phyloP scores from a whole-genome alignment of 2,888 invertebrate species.

The Cheilosia pagana region DNA sequence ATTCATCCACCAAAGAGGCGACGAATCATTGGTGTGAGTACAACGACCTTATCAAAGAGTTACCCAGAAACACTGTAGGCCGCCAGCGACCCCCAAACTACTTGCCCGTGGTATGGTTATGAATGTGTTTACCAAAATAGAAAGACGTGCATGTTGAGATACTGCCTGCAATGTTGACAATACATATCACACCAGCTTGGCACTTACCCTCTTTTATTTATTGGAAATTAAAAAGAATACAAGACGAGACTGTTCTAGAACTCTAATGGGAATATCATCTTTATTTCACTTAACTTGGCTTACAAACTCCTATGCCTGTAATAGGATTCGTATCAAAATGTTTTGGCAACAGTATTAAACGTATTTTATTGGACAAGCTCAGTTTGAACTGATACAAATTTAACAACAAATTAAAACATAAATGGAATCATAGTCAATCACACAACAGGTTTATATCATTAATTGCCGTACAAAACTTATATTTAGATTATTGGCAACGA shows the following conservation, averaged over 20 bases:
- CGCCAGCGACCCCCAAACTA: too few relatives aligned
- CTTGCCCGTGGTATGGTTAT: too few relatives aligned
- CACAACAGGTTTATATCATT: slow-evolving; percentile 19
- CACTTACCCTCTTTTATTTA: too few relatives aligned
- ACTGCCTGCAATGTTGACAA: too few relatives aligned
- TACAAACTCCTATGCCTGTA: slow-evolving; percentile 19
- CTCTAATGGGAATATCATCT: slow-evolving; percentile 3
- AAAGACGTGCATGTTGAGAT: too few relatives aligned
- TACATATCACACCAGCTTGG: too few relatives aligned
- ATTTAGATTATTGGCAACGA: background rate
- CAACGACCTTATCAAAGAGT: too few relatives aligned
- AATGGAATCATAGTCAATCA: slow-evolving; percentile 24
- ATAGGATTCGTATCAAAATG: slow-evolving; percentile 39
- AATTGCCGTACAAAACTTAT: slow-evolving; percentile 22
- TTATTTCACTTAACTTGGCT: slow-evolving; percentile 45
- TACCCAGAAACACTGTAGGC: too few relatives aligned
- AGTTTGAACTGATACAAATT: slow-evolving; percentile 14
- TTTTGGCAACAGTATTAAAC: slow-evolving; percentile 33
- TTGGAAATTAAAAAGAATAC: background rate
- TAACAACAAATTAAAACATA: slow-evolving; percentile 26
- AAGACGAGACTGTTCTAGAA: background rate
- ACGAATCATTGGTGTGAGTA: too few relatives aligned
- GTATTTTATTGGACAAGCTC: background rate
- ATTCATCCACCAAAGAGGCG: too few relatives aligned
- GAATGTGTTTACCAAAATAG: too few relatives aligned